Conservation (phyloP, 2,888 invertebrate species). For the Yponomeuta plumbellus region DNA sequence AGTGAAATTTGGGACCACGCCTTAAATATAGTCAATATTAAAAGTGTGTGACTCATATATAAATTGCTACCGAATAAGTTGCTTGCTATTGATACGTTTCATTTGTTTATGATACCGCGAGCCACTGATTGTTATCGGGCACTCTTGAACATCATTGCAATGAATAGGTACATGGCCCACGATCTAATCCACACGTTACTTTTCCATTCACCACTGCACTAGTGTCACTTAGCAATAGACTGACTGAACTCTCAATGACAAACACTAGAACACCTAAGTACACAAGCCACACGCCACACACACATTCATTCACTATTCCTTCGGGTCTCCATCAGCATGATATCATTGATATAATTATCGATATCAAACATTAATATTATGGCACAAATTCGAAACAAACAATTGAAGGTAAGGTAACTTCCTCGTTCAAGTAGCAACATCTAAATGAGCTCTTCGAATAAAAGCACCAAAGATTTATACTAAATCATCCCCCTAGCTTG, state of each 20-base stretch:
- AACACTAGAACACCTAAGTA: not conserved
- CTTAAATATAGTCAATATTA: constrained; percentile 36
- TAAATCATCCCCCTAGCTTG: constrained; percentile 50
- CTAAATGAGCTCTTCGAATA: constrained; percentile 54
- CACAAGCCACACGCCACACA: not conserved
- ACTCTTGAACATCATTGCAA: not conserved
- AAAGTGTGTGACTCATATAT: constrained; percentile 42
- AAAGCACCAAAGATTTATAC: constrained; percentile 54
- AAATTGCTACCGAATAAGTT: constrained; percentile 5
- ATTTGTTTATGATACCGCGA: constrained; percentile 16
- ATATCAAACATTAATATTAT: not conserved
- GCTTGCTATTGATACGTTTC: constrained; percentile 18
- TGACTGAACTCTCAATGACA: not conserved
- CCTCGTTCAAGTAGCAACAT: constrained; percentile 49
- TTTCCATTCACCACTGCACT: not conserved
- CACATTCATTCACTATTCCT: not conserved
- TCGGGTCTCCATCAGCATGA: not conserved
- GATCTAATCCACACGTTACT: not conserved
- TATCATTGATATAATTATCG: not conserved
- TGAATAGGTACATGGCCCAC: not conserved
- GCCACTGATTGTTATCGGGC: not conserved
- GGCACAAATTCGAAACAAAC: constrained; percentile 24
- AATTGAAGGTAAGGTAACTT: constrained; percentile 37
- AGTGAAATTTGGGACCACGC: not conserved
- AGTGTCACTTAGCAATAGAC: not conserved